phyloP scores from a whole-genome alignment of 2,113 vertebrate species.

The Spea multiplicata region DNA sequence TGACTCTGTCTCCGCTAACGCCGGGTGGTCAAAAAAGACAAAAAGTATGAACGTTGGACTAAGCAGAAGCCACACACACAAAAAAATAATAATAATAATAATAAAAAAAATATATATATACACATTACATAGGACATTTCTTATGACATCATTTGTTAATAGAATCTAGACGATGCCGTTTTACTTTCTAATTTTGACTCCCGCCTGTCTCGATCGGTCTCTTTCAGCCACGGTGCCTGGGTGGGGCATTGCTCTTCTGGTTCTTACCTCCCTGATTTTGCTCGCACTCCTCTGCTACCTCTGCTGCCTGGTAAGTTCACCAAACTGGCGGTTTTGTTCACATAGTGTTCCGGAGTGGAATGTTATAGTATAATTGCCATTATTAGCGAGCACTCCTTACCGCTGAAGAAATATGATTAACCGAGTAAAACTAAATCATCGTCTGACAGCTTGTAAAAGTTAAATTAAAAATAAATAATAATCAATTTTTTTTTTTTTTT shows the following conservation, averaged over 20 bases:
- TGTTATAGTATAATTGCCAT: neutral
- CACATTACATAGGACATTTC: no score
- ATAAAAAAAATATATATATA: no score
- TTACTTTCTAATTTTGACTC: neutral
- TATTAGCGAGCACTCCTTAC: neutral
- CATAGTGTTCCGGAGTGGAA: neutral
- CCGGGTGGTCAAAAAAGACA: no score
- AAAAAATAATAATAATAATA: no score
- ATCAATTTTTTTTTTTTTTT: neutral
- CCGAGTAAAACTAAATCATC: neutral
- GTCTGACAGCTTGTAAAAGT: neutral
- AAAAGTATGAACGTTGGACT: no score
- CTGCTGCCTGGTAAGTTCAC: neutral
- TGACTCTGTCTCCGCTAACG: no score
- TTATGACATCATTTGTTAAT: no score
- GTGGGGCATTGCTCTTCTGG: neutral
- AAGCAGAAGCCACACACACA: no score
- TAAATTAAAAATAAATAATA: neutral
- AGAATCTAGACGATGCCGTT: neutral
- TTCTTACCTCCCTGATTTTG: neutral
- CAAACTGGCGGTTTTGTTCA: neutral
- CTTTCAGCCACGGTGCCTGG: neutral
- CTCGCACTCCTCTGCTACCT: neutral
- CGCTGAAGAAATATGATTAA: neutral
- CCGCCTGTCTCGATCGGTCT: neutral